Conservation (phyloP, 2,888 invertebrate genomes). For the Andrena chrysosceles region DNA sequence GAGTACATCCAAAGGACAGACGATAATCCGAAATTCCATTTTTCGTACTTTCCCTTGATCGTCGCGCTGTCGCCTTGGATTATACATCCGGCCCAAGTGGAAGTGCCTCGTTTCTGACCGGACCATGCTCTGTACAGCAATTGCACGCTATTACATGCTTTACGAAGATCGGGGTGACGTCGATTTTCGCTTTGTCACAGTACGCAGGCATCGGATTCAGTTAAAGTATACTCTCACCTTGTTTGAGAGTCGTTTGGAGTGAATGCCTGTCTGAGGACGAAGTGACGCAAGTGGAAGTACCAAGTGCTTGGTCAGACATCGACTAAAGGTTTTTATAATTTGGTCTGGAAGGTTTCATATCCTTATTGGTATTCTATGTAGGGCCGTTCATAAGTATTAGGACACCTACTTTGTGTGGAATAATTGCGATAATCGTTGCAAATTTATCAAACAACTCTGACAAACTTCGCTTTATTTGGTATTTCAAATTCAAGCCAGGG, state of each 20-base stretch:
- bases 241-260: no score
- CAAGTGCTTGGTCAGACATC: background rate
- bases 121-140: background rate
- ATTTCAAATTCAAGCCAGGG: background rate
- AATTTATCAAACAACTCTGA: no score
- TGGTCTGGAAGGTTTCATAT: no score
- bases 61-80: conserved; percentile 35
- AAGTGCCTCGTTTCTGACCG: conserved; percentile 13
- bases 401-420: no score
- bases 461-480: background rate
- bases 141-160: background rate
- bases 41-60: conserved; percentile 44
- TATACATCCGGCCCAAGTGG: conserved; percentile 35
- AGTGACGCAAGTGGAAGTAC: background rate
- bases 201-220: no score
- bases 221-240: no score
- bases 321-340: background rate
- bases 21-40: conserved; percentile 66
- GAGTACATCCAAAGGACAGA: conserved; percentile 49
- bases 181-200: background rate
- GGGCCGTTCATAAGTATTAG: no score
- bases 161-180: background rate
- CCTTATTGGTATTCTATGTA: no score
- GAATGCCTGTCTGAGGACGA: no score
- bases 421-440: no score